Conservation (phyloP, 2,888 invertebrate species). For the Apodemia zela region DNA sequence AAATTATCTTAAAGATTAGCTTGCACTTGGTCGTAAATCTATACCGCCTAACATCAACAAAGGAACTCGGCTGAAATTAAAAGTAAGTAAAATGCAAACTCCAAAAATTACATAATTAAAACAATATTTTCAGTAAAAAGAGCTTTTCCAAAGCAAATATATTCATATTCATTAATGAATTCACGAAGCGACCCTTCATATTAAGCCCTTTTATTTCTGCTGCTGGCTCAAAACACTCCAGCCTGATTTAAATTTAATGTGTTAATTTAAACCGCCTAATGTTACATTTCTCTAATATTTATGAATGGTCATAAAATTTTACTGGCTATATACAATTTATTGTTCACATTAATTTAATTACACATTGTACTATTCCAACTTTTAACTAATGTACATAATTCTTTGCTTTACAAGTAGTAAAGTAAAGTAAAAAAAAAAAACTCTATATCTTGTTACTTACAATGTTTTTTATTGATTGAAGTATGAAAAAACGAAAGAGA, state of each 20-base stretch:
- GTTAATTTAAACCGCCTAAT: conserved; percentile 9
- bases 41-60: no score
- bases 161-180: conserved; percentile 7
- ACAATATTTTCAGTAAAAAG: background rate
- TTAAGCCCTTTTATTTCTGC: conserved; percentile 4
- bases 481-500: no score
- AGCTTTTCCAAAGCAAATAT: background rate
- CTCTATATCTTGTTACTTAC: no score
- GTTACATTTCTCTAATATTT: conserved; percentile 14
- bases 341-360: background rate
- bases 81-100: no score
- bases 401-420: no score
- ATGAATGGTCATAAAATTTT: conserved; percentile 7
- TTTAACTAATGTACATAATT: background rate
- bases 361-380: background rate
- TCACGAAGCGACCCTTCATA: conserved; percentile 7
- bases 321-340: background rate
- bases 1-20: no score
- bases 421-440: no score
- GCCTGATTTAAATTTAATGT: conserved; percentile 11
- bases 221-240: background rate
- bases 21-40: no score
- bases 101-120: background rate
- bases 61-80: no score
- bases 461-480: no score